These are phyloP conservation scores for Aphaenogaster ashmeadi DNA, from an alignment of 1,140 invertebrate genomes.

Conservation along the genomic window DNA sequence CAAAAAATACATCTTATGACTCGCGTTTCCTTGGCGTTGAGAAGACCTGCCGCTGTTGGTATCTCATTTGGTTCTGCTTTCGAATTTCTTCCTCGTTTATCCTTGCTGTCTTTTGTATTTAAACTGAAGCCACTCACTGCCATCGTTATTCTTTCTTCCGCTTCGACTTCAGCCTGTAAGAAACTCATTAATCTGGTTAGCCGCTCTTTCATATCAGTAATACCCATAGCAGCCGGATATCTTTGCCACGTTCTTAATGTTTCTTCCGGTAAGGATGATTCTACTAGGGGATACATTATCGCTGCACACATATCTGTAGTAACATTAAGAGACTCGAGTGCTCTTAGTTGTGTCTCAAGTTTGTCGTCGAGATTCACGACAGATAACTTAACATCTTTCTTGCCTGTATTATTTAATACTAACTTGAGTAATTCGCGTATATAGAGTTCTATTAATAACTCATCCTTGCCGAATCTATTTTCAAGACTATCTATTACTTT, in stretches of 20 bases:
- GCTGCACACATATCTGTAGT: no score
- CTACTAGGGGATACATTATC: no score
- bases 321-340: no score
- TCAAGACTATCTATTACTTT: not conserved
- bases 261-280: no score
- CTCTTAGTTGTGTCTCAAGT: not conserved
- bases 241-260: no score
- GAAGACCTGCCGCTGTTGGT: not conserved
- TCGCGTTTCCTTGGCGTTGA: not conserved
- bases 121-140: slow-evolving; percentile 57
- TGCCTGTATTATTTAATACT: not conserved
- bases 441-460: not conserved
- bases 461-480: not conserved
- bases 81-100: not conserved
- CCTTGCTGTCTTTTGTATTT: slow-evolving; percentile 26
- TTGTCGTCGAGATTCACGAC: not conserved
- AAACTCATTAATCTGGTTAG: slow-evolving; percentile 73
- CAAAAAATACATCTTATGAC: not conserved
- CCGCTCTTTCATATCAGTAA: slow-evolving; percentile 13
- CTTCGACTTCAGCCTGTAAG: slow-evolving; percentile 71
- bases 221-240: no score
- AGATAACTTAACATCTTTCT: not conserved
- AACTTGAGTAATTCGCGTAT: not conserved
- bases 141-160: slow-evolving; percentile 73
- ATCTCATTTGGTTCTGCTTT: not conserved